Conservation (phyloP, 2,888 invertebrate species). For the Spisula subtruncata region DNA sequence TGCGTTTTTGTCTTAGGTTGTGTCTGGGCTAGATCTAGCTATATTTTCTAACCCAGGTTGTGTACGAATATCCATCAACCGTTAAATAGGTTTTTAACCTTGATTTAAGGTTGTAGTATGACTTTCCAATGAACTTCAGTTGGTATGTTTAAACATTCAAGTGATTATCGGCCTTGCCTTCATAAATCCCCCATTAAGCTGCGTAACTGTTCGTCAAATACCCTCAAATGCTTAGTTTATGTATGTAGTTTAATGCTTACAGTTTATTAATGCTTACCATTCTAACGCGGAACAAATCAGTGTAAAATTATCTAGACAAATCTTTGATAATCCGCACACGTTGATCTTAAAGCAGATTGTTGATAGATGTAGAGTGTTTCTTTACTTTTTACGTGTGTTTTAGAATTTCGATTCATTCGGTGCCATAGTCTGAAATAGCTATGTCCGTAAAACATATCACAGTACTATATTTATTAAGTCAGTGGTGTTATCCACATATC, state of each 20-base stretch:
- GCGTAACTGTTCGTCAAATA: background rate
- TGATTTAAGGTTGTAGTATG: background rate
- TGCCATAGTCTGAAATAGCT: too few species aligned
- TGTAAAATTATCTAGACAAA: background rate
- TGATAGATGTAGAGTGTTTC: background rate
- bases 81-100: too few species aligned
- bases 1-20: too few species aligned
- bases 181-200: background rate
- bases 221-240: background rate
- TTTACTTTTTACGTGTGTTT: too few species aligned
- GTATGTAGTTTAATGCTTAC: background rate
- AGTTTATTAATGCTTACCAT: background rate
- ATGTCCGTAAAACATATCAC: too few species aligned
- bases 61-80: too few species aligned
- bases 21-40: too few species aligned
- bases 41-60: too few species aligned
- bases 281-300: constrained; percentile 4
- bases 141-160: background rate
- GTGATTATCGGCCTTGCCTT: background rate
- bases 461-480: too few species aligned
- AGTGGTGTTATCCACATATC: too few species aligned
- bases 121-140: constrained; percentile 8
- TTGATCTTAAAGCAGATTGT: background rate
- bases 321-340: constrained; percentile 10
- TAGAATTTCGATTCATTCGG: too few species aligned